Evolutionary conservation across 2,888 invertebrate species (phyloP), one percentile per base, ranked within the genome.

Genomic region (Drosophila robusta): DNA sequence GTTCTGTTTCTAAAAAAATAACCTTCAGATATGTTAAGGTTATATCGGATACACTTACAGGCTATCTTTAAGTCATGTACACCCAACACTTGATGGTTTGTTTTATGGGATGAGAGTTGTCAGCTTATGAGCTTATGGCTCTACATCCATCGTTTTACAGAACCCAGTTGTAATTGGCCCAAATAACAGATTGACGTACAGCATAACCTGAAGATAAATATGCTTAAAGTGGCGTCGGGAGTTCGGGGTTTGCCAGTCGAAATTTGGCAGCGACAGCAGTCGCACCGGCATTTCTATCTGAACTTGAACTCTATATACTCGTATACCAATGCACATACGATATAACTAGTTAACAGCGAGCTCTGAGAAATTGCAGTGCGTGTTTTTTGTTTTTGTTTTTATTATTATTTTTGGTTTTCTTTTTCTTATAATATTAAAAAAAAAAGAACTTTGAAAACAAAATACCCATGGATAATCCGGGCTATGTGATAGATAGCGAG

Each of bases 381-480:
- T 8, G 38, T 47, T 47, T 32, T 32, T 39, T 18, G 18, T 18
- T 36, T 11, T 11, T 22, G 12, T 4, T 7, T 42, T 24, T 52
- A 39, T 61, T 45, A 39, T n/a, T 18, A 18, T 18, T 22, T n/a
- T 8, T 29, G 38, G 38, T 9, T 3, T 24, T 2, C 7, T 29
- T 9, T 26, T 7, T 26, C 9, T 9, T 9, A 9, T 9, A 9
- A 9, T 29, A 29, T 29, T 9, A 0, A 9, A 29, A 29, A 3
- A 0, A 29, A 29, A 9, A 29, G 22, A 8, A 9, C 5, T 18
- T 18, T 14, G 2, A 36, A 44, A 9, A n/a, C n/a, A 41, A 45
- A 60, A 44, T 14, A 22, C 12, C 22, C 50, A 91, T 91, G 90
- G 86, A 91, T 78, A 90, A 90, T 78, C 71, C 78, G 34, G 85